phyloP scores from a whole-genome alignment of 2,113 vertebrate species.

The Dipodomys ordii region DNA sequence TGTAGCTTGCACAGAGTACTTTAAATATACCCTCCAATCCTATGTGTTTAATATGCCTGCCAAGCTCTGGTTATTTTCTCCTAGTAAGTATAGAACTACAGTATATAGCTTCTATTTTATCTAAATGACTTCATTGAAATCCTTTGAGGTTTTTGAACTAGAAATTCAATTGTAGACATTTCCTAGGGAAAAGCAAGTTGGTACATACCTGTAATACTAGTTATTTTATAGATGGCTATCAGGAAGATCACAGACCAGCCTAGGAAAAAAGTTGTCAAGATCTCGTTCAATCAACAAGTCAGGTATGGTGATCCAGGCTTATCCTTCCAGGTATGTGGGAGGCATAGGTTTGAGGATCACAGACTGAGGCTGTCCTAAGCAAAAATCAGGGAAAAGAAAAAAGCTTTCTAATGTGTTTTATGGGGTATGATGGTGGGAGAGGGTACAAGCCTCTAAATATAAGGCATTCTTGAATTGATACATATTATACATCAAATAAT shows the following conservation, averaged over 20 bases:
- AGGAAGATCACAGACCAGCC: too few relatives aligned
- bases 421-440: too few relatives aligned
- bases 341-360: too few relatives aligned
- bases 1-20: neutral
- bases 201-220: too few relatives aligned
- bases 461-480: neutral
- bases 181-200: neutral
- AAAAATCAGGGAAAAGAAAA: too few relatives aligned
- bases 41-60: neutral
- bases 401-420: neutral
- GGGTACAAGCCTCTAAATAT: neutral
- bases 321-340: too few relatives aligned
- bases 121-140: neutral
- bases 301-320: too few relatives aligned
- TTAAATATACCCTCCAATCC: neutral
- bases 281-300: too few relatives aligned
- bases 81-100: neutral
- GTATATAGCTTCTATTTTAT: neutral
- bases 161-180: slow-evolving; percentile 26
- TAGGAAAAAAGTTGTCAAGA: too few relatives aligned
- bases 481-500: neutral
- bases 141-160: slow-evolving; percentile 9
- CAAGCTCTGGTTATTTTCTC: neutral
- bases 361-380: too few relatives aligned
- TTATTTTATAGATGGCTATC: too few relatives aligned